These are phyloP conservation scores for Xylota segnis DNA, from an alignment of 2,888 invertebrate species.

Conservation along the genomic window DNA sequence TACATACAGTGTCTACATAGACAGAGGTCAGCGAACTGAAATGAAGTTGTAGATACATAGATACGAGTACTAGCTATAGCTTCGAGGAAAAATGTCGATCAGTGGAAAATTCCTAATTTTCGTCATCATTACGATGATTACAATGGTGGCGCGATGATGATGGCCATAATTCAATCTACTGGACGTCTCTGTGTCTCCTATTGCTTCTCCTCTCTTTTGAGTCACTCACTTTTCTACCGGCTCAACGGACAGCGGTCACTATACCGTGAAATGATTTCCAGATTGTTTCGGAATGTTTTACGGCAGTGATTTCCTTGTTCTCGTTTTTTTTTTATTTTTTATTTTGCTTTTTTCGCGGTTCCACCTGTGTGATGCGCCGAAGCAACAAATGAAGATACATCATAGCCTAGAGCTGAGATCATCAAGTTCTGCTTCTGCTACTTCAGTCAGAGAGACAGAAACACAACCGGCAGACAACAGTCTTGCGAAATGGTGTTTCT, in stretches of 20 bases:
- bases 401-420: constrained; percentile 45
- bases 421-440: constrained; percentile 55
- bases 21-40: constrained; percentile 40
- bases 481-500: constrained; percentile 60
- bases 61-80: too few species aligned
- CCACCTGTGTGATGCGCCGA: constrained; percentile 60
- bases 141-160: background rate
- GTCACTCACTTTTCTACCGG: background rate
- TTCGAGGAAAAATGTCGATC: constrained; percentile 56
- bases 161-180: constrained; percentile 30
- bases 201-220: constrained; percentile 12
- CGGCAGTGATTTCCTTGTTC: constrained; percentile 69
- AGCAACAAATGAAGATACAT: constrained; percentile 47
- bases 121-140: constrained; percentile 34
- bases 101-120: constrained; percentile 64
- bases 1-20: background rate
- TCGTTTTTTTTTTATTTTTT: too few species aligned
- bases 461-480: constrained; percentile 1
- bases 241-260: constrained; percentile 50
- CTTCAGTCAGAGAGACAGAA: background rate
- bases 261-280: constrained; percentile 72
- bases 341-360: constrained; percentile 50
- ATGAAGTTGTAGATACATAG: background rate
- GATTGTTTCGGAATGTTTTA: constrained; percentile 71
- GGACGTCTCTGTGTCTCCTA: constrained; percentile 37